Base-by-base conservation (phyloP, 30 jellyfish, hydroid and myxozoan genomes). In the Turritopsis rubra region DNA sequence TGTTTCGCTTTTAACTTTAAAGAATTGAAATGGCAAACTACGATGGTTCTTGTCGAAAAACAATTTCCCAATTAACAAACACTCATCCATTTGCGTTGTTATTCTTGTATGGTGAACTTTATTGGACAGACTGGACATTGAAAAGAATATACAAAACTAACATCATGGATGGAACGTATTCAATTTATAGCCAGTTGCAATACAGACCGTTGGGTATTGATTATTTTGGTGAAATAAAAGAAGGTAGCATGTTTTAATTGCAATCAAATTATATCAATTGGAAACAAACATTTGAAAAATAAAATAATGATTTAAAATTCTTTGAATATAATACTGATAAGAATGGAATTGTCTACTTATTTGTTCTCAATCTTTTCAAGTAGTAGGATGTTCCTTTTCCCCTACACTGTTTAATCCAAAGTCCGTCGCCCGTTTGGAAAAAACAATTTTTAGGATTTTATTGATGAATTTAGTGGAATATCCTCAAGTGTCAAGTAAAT, bases 21-120 rank as follows among this genome's bases (percentile, higher is more conserved):
- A 68, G 77, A 68, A 68, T 68, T 19, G 77, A 68, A 68, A 68
- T 68, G 77, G 77, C 77, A 8, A 68, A 68, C 77, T 68, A 68
- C 30, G 77, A 68, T 68, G 77, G 77, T 19, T 68, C 77, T 8
- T 68, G 77, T 27, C 28, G 77, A 19, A 68, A 68, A 68, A 27
- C 30, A 9, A 68, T 68, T 68, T 27, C 31, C 9, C 23, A n/a
- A n/a, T 27, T 68, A 19, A 23, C 77, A 7, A 17, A 68, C 31
- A 23, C 30, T 68, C 21, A 7, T 68, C 77, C 77, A 27, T 68
- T 68, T 68, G 77, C 77, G 30, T 9, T 68, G 77, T 9, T 68
- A 22, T 68, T 68, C 30, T 27, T n/a, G 28, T 23, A 27, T 68
- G 77, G 77, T n/a, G 28, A 68, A 23, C 77, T 68, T 27, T 68